These are phyloP conservation scores for Nysson spinosus DNA, from an alignment of 2,888 invertebrate species.

Conservation along the genomic window DNA sequence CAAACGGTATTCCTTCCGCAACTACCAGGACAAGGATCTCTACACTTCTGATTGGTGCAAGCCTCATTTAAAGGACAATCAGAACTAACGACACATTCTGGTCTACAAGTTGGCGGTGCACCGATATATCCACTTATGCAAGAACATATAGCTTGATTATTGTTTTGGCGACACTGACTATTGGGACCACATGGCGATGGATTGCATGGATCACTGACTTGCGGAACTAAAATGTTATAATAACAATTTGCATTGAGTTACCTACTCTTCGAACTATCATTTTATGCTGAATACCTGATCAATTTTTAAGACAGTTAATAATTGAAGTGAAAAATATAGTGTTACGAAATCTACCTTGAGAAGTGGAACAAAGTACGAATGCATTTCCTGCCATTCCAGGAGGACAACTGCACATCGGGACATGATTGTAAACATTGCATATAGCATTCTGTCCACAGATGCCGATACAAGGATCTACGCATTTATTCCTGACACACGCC, in stretches of 20 bases:
- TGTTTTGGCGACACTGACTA: constrained; percentile 86
- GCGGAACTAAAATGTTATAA: constrained; percentile 71
- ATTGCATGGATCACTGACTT: constrained; percentile 82
- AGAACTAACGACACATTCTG: constrained; percentile 86
- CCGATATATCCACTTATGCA: constrained; percentile 86
- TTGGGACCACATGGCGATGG: constrained; percentile 89
- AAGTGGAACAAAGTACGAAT: constrained; percentile 80
- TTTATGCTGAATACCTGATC: no score
- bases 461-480: constrained; percentile 81
- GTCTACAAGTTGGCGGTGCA: constrained; percentile 87
- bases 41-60: constrained; percentile 89
- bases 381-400: constrained; percentile 84
- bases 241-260: constrained; percentile 27
- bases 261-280: no score
- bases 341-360: constrained; percentile 72
- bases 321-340: neutral
- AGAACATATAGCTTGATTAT: constrained; percentile 84
- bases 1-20: constrained; percentile 88
- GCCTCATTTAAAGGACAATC: constrained; percentile 87
- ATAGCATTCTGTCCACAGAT: constrained; percentile 86
- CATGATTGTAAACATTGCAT: constrained; percentile 86
- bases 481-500: constrained; percentile 77
- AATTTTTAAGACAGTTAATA: no score
- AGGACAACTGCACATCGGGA: constrained; percentile 86
- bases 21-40: constrained; percentile 85